Evolutionary conservation across 1,140 invertebrate species (phyloP).

Genomic region (Trachymyrmex septentrionalis): DNA sequence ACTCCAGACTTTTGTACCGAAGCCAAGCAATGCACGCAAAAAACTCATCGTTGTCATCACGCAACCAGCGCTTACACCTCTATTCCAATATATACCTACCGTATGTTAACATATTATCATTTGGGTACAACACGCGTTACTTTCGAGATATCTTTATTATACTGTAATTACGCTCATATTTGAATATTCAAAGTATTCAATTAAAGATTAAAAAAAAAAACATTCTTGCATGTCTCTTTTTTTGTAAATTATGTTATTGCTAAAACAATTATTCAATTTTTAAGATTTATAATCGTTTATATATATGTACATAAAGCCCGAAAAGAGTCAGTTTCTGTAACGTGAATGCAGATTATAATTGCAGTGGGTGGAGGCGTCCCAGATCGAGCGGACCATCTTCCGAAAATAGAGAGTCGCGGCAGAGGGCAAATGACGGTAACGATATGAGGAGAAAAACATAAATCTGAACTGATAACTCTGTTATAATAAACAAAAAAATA

Average conservation of each 20-base stretch:
- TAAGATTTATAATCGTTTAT: constrained; percentile 35
- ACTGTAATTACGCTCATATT: neutral
- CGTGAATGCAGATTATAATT: constrained; percentile 86
- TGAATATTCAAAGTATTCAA: neutral
- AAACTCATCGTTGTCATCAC: constrained; percentile 95
- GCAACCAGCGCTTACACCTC: constrained; percentile 96
- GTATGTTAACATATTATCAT: constrained; percentile 74
- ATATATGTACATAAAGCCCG: constrained; percentile 45
- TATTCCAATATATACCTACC: constrained; percentile 88
- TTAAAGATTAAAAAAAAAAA: constrained; percentile 5
- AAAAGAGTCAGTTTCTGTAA: constrained; percentile 77
- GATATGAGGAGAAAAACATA: neutral
- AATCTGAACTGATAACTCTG: neutral
- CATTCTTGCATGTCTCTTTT: neutral
- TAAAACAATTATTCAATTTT: constrained; percentile 13
- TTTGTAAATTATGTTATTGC: neutral
- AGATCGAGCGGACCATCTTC: constrained; percentile 83
- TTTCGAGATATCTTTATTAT: neutral
- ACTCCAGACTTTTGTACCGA: constrained; percentile 88
- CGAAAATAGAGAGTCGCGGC: constrained; percentile 84
- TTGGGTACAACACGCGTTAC: neutral
- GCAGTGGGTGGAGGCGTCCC: constrained; percentile 85
- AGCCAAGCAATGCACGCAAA: constrained; percentile 91
- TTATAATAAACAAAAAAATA: constrained; percentile 17
- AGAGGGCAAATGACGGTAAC: constrained; percentile 85